These are phyloP conservation scores for Brassicogethes aeneus DNA, from an alignment of 2,888 invertebrate genomes.

Conservation along the genomic window DNA sequence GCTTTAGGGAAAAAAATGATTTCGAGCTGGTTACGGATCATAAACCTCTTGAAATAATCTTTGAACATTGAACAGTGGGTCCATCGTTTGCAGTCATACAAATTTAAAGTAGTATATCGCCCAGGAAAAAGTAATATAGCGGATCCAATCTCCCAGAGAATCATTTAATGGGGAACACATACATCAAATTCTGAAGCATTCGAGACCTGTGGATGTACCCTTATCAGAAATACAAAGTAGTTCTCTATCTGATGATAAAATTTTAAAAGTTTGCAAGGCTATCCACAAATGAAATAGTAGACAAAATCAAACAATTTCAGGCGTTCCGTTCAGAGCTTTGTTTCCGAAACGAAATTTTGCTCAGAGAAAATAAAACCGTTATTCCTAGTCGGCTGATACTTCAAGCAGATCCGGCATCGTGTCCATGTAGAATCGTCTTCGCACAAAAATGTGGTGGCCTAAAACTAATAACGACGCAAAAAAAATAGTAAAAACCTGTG, in stretches of 20 bases:
- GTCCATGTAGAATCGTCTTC: slow-evolving; percentile 18
- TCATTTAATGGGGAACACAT: not conserved
- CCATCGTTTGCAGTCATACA: slow-evolving; percentile 11
- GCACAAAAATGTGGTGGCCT: slow-evolving; percentile 32
- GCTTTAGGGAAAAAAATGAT: slow-evolving; percentile 14
- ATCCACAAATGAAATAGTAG: not conserved
- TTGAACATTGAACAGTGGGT: slow-evolving; percentile 7
- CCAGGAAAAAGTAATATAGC: slow-evolving; percentile 16
- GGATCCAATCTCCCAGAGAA: slow-evolving; percentile 12
- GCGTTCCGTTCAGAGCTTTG: not conserved
- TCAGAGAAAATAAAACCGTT: not conserved
- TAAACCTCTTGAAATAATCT: slow-evolving; percentile 30
- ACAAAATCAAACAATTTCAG: not conserved
- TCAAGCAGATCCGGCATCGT: not conserved
- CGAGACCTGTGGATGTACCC: not conserved
- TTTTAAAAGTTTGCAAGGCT: not conserved
- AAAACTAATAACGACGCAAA: slow-evolving; percentile 23
- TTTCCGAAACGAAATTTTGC: slow-evolving; percentile 7
- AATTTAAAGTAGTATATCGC: slow-evolving; percentile 12
- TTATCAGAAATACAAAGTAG: not conserved
- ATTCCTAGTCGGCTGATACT: not conserved
- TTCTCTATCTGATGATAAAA: not conserved
- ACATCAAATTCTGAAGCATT: not conserved
- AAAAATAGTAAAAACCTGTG: slow-evolving; percentile 12
- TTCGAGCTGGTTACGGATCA: slow-evolving; percentile 24